Base-by-base conservation (phyloP, 2,888 invertebrate genomes). In the Atrina japonica region DNA sequence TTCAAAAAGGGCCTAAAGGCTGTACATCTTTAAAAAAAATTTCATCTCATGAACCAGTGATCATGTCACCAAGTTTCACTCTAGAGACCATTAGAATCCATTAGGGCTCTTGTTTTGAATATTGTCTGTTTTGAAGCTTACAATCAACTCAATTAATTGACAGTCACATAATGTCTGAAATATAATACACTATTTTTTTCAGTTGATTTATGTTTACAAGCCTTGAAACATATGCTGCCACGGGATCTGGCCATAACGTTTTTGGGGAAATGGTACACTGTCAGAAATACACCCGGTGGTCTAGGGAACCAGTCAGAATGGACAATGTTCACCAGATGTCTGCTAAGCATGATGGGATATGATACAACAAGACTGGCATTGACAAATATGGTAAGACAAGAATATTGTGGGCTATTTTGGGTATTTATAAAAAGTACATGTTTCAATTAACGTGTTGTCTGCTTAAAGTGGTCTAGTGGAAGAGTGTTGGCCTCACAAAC, bases 191-290 rank as follows among this genome's bases (percentile, higher is more conserved):
- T n/a, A n/a, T 72, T 75, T 59, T 74, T 93, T 25, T 88, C 94
- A 83, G 94, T 96, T 25, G 92, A 93, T 0, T 93, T 93, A 61
- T 96, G 96, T 86, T 91, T 96, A 56, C 91, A 93, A 69, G 94
- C 95, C 0, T 89, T 97, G 49, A 93, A 94, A 66, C 94, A 94
- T 76, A 93, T 95, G 53, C 90, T 97, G 66, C 95, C 94, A 25
- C 93, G 93, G 76, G 96, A 96, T 82, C 91, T 94, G 53, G 94
- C 95, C 11, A 93, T 96, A 90, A 94, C 94, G 68, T 91, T 96
- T 6, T 91, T 95, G 66, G 93, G 94, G 58, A 94, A 95, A 86
- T 98, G 97, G 97, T 98, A 97, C 89, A 94, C 95, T 0, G 93
- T 94, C 0, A 92, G 96, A 73, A 97, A 97, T 92, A 95, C 96